A percentile compares a stretch with the other conserved stretches of the same genome.
Evolutionary conservation across 2,888 invertebrate species (phyloP).

Genomic region (Trissolcus brochymenae): DNA sequence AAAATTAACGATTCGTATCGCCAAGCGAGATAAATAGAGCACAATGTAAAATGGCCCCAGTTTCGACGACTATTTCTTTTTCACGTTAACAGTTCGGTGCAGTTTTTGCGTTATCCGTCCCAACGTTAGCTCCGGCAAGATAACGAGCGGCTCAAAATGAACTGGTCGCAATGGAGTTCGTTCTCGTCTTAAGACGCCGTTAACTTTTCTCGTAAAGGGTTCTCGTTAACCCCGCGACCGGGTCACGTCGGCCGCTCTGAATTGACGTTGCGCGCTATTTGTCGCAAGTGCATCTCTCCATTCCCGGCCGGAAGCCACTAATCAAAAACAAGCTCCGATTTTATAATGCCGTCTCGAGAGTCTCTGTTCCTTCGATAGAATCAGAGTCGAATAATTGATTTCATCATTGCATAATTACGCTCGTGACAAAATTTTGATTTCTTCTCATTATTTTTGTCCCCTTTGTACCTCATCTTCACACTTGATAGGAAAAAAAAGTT

Average conservation of each 20-base stretch:
- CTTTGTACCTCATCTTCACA: no score
- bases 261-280: slow-evolving; percentile 51
- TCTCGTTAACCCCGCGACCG: slow-evolving; percentile 56
- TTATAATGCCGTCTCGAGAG: slow-evolving; percentile 3
- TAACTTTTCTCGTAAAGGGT: slow-evolving; percentile 57
- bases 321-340: slow-evolving; percentile 31
- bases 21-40: slow-evolving; percentile 31
- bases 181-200: slow-evolving; percentile 52
- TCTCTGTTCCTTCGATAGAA: neutral
- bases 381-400: neutral
- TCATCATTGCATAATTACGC: neutral
- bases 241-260: slow-evolving; percentile 54
- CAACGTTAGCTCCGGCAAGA: slow-evolving; percentile 27
- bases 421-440: neutral
- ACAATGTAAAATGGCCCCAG: slow-evolving; percentile 30
- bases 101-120: slow-evolving; percentile 37
- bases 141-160: slow-evolving; percentile 54
- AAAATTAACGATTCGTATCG: slow-evolving; percentile 36
- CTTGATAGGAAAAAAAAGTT: no score
- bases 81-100: slow-evolving; percentile 39
- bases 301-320: slow-evolving; percentile 13
- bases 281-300: slow-evolving; percentile 48
- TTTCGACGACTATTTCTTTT: slow-evolving; percentile 34
- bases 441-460: neutral
- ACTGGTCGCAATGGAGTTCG: slow-evolving; percentile 51